These are phyloP conservation scores for Drosophila prostipennis DNA, from an alignment of 2,888 invertebrate genomes.

Conservation along the genomic window DNA sequence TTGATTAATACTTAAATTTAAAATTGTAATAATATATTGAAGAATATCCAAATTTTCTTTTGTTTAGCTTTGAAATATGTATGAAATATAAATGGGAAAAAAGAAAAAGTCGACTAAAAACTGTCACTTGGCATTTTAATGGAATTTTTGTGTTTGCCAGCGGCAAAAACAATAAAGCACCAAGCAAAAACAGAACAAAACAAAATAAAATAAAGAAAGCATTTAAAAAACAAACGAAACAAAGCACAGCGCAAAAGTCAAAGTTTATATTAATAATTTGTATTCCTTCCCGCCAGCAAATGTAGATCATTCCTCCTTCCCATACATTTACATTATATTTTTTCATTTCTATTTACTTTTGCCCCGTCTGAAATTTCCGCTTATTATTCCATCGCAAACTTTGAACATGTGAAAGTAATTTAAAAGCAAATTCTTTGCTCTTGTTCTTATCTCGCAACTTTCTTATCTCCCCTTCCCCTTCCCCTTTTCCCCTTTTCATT, in stretches of 20 bases:
- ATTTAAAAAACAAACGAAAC: conserved; percentile 6
- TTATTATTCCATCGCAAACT: conserved; percentile 15
- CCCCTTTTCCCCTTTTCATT: neutral
- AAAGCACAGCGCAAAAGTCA: conserved; percentile 20
- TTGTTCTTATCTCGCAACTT: conserved; percentile 29
- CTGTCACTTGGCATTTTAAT: conserved; percentile 71
- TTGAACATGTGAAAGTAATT: conserved; percentile 42
- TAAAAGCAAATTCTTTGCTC: conserved; percentile 31
- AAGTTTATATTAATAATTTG: conserved; percentile 23
- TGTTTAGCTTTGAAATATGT: neutral
- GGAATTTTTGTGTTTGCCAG: conserved; percentile 62
- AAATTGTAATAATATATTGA: no score
- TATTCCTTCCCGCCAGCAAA: conserved; percentile 6
- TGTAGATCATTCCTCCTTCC: conserved; percentile 15
- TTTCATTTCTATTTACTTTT: neutral
- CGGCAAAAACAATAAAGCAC: conserved; percentile 9
- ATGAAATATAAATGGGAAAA: neutral
- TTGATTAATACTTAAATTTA: no score
- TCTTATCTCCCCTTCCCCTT: conserved; percentile 19
- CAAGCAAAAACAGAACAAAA: no score
- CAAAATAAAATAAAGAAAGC: neutral
- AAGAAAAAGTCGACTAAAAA: neutral
- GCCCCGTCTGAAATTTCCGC: neutral
- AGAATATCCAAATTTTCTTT: no score
- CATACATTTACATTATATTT: neutral